These are phyloP conservation scores for Strigops habroptila DNA, from an alignment of 2,113 vertebrate species.

Conservation along the genomic window DNA sequence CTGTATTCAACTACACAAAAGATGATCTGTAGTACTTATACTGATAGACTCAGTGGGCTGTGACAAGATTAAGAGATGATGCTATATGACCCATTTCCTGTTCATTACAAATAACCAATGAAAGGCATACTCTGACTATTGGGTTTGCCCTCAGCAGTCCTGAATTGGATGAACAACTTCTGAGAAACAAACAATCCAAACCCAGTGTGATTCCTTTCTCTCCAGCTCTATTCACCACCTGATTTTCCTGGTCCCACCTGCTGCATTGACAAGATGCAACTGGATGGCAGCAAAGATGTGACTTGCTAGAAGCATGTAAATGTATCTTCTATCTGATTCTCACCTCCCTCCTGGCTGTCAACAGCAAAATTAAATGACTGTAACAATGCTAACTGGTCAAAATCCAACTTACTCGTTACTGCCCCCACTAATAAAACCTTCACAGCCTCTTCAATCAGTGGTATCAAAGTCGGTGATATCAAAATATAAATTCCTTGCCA, in stretches of 20 bases:
- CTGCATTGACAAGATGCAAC: neutral
- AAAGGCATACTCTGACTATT: neutral
- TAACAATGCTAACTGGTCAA: neutral
- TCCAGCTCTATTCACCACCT: neutral
- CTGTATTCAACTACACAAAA: neutral
- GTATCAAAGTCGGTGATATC: neutral
- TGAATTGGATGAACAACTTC: neutral
- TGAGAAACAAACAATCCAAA: neutral
- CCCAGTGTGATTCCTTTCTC: neutral
- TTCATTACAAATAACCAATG: neutral
- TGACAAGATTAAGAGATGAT: neutral
- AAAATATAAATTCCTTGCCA: neutral
- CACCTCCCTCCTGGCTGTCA: neutral
- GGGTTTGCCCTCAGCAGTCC: neutral
- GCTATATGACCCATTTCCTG: neutral
- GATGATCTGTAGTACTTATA: neutral
- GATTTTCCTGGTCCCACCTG: neutral
- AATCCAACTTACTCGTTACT: neutral
- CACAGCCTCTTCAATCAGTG: neutral
- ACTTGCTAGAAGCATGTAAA: neutral
- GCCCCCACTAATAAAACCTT: neutral
- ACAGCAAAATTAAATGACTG: neutral
- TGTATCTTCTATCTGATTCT: neutral
- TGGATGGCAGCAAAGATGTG: neutral
- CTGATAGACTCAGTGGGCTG: neutral